Base-by-base conservation (phyloP, 2,797 vertebrate genomes). In the Alosa sapidissima region DNA sequence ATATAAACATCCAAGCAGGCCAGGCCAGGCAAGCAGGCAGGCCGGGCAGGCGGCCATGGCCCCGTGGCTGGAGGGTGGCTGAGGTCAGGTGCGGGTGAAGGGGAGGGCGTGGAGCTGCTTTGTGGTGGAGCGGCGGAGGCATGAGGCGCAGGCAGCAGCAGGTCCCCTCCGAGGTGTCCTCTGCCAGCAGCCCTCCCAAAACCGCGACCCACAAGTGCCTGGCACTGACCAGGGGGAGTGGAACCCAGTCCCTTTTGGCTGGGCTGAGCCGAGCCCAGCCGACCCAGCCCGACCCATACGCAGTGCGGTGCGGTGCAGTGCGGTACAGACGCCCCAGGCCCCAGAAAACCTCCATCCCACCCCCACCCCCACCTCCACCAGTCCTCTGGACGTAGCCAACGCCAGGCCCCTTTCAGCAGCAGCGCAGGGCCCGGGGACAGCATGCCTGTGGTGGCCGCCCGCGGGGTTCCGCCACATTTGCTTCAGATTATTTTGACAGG, bases 351-450 rank as follows among this genome's bases (percentile, higher is more conserved):
- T 51, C 9, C 19, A 21, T 14, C 28, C 65, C 65, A 4, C 28
- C 14, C 11, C 13, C 14, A 0, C 3, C 24, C 13, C 65, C 14
- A 3, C 65, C 24, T 6, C 49, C 62, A 47, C 65, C 62, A 78
- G 55, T 49, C 60, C 75, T 51, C 81, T 28, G 81, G 81, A 81
- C 83, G 83, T 84, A 86, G 65, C 33, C 28, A 87, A 83, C 82
- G 65, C 65, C 28, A 87, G 86, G 84, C 84, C 88, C 85, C 83
- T 62, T 81, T 16, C 85, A 88, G 84, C 36, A 41, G 14, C 13
- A 16, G 52, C 52, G 13, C 72, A 21, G 85, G 84, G 84, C 84
- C 36, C 85, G 85, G 83, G 83, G 41, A 62, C n/a, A 72, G 65
- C 85, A 87, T 82, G 65, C 75, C 41, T 78, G 82, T 54, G 60